A percentile compares a stretch with the other conserved stretches of the same genome.
These are phyloP conservation scores for Polia nebulosa DNA, from an alignment of 2,888 invertebrate species.

Conservation along the genomic window DNA sequence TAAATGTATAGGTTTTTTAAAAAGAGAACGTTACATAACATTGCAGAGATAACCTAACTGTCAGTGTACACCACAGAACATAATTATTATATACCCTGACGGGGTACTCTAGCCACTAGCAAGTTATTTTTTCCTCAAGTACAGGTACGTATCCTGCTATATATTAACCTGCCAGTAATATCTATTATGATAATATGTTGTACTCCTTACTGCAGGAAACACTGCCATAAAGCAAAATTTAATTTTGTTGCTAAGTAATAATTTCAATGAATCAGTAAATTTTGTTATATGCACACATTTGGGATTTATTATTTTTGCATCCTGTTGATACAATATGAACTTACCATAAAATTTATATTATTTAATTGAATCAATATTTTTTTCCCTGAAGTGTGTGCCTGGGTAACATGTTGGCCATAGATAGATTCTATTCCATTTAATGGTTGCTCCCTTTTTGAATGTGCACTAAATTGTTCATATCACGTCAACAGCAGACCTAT, in stretches of 20 bases:
- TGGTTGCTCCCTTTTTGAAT: not conserved
- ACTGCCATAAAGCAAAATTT: not conserved
- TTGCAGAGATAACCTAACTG: slow-evolving; percentile 75
- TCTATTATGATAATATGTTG: not conserved
- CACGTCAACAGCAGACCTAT: not conserved
- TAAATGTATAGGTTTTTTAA: not conserved
- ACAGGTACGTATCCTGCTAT: too few relatives aligned
- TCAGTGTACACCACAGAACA: slow-evolving; percentile 2
- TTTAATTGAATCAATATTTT: not conserved
- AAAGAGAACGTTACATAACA: slow-evolving; percentile 78
- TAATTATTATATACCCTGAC: not conserved
- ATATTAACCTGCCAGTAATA: too few relatives aligned
- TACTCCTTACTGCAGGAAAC: not conserved
- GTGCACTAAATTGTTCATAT: not conserved
- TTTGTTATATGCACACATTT: not conserved
- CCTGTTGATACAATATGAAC: not conserved
- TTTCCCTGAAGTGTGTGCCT: not conserved
- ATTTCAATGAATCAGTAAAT: not conserved
- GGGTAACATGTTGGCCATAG: not conserved
- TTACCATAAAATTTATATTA: not conserved
- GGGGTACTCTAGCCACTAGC: too few relatives aligned
- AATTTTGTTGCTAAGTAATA: not conserved
- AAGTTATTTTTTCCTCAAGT: too few relatives aligned
- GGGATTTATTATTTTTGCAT: too few relatives aligned
- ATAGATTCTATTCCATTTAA: not conserved